Base-by-base conservation (phyloP, 1,140 invertebrate species). In the Pseudoatta argentina region DNA sequence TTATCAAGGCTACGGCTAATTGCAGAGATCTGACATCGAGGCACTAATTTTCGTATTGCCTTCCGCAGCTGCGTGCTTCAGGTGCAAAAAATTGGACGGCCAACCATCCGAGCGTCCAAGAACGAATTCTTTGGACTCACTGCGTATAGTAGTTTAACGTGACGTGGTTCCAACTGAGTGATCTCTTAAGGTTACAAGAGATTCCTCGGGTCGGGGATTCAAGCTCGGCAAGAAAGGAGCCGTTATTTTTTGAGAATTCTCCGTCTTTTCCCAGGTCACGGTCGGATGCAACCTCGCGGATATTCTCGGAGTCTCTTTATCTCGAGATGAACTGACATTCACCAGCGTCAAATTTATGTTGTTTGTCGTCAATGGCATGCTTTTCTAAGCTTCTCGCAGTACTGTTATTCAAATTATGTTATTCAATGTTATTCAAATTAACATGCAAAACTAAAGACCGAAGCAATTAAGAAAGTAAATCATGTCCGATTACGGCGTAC, bases 121-220 rank as follows among this genome's bases (percentile, higher is more conserved):
- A 78, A 88, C 44, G 87, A 53, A 91, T 91, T 92, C 91, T 86
- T 86, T 66, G 64, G 21, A 18, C 55, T 44, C 55, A 12, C 53
- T 57, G 83, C 69, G 88, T 86, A 69, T 85, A 51, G 48, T 72
- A 51, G 48, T 72, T 63, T 86, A 89, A 93, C 91, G 91, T 90
- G 91, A 93, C 92, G 87, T 53, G 85, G 93, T 93, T 93, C 91
- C 92, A 88, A 91, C 85, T 86, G 85, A 88, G 53, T 89, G 88
- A 86, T 89, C 66, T 72, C 73, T 59, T 85, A 86, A 91, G 87
- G 67, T 90, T 91, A 87, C 87, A 91, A 91, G 82, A 64, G 73
- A 85, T 91, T 72, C 75, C 83, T 72, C 72, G 66, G 86, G 90
- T 91, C 89, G 87, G 75, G 87, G 91, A 92, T 92, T 92, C 88